Evolutionary conservation across 2,113 vertebrate genomes (phyloP).

Genomic region (Larimichthys crocea): DNA sequence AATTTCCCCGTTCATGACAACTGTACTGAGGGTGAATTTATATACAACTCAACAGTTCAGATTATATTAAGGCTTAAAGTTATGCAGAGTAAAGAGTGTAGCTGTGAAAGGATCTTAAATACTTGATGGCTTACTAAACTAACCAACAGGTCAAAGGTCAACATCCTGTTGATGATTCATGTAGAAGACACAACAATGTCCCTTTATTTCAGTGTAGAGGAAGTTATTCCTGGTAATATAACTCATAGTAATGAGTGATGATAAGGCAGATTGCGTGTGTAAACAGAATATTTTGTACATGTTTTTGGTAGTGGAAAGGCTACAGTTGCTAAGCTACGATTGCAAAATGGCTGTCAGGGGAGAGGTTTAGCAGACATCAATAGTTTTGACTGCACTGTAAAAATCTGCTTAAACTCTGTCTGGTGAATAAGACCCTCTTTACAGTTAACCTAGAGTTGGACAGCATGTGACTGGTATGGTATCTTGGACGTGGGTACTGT

Average conservation of each 20-base stretch:
- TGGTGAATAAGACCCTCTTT: background rate
- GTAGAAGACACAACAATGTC: background rate
- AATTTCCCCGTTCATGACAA: too few species aligned
- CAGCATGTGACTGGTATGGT: background rate
- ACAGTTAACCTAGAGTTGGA: too few species aligned
- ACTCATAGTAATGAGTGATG: background rate
- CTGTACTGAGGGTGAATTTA: too few species aligned
- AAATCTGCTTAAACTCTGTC: background rate
- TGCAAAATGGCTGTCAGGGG: background rate
- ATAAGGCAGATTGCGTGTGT: background rate
- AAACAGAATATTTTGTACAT: too few species aligned
- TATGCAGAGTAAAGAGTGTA: too few species aligned
- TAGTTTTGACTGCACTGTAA: too few species aligned
- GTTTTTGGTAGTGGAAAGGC: too few species aligned
- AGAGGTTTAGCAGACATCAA: too few species aligned
- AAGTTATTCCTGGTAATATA: background rate
- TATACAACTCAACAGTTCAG: too few species aligned
- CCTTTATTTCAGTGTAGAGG: background rate
- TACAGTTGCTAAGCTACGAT: too few species aligned
- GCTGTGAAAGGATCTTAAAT: background rate
- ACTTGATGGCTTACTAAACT: too few species aligned
- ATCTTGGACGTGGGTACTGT: background rate
- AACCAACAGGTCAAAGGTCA: background rate
- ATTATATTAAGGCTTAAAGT: too few species aligned
- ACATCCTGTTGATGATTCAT: background rate